phyloP scores from a whole-genome alignment of 2,888 invertebrate genomes.

The Agrochola macilenta region DNA sequence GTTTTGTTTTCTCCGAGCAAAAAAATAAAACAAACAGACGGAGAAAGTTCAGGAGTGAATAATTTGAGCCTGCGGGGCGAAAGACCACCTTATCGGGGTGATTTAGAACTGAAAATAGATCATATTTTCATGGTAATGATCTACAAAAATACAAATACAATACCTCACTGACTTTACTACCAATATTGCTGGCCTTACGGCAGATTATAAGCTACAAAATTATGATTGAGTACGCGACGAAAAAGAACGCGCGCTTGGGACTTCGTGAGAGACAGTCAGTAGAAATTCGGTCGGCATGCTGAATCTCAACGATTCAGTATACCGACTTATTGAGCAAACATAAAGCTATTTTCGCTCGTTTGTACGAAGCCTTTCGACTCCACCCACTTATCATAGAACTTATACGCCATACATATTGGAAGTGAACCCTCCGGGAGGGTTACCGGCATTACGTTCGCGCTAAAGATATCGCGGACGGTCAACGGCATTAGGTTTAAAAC shows the following conservation, averaged over 20 bases:
- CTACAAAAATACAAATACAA: not conserved
- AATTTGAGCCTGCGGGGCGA: slow-evolving; percentile 23
- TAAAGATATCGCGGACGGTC: too few species aligned
- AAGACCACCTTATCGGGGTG: not conserved
- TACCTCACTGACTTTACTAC: not conserved
- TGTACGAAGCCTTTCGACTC: not conserved
- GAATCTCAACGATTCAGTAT: not conserved
- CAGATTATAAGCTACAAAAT: not conserved
- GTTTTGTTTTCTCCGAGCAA: slow-evolving; percentile 66
- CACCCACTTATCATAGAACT: too few species aligned
- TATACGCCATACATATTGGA: too few species aligned
- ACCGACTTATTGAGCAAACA: not conserved
- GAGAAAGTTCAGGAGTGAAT: slow-evolving; percentile 44
- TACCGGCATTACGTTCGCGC: too few species aligned
- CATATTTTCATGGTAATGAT: not conserved
- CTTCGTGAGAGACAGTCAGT: too few species aligned
- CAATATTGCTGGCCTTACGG: not conserved
- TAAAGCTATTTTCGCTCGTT: not conserved
- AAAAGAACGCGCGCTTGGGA: not conserved
- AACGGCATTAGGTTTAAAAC: too few species aligned
- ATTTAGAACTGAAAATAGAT: not conserved
- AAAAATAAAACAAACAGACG: slow-evolving; percentile 67
- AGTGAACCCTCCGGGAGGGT: too few species aligned
- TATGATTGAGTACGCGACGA: not conserved
- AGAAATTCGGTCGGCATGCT: not conserved